These are phyloP conservation scores for Aplodontia rufa DNA, from an alignment of 2,113 vertebrate species.

Conservation along the genomic window DNA sequence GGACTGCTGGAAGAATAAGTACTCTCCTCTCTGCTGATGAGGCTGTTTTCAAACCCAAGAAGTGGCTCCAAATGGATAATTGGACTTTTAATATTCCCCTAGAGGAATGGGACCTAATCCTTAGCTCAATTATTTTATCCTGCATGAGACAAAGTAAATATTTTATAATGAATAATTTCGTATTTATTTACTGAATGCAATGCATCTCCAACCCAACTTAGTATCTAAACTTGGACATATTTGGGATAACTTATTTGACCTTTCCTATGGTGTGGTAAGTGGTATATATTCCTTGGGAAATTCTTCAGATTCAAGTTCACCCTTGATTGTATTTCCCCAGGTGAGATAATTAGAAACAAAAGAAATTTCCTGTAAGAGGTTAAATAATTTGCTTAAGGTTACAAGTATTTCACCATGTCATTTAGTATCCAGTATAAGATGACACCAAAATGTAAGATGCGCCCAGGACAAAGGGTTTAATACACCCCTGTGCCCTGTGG, in stretches of 20 bases:
- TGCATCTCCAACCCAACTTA: background rate
- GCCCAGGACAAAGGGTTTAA: background rate
- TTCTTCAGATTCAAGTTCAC: background rate
- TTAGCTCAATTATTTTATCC: background rate
- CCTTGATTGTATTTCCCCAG: background rate
- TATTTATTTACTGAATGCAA: background rate
- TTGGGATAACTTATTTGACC: background rate
- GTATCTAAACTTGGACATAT: background rate
- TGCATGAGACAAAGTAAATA: constrained; percentile 2
- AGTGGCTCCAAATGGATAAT: background rate
- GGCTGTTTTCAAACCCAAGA: background rate
- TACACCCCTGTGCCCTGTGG: background rate
- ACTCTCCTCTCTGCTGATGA: background rate
- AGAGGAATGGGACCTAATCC: background rate
- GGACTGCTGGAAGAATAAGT: background rate
- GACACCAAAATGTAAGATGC: background rate
- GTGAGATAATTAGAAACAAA: background rate
- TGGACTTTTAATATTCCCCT: background rate
- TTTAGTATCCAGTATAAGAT: background rate
- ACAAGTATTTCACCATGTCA: background rate
- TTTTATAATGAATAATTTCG: background rate
- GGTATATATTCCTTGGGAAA: background rate
- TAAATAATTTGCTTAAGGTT: background rate
- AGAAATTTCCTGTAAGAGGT: background rate
- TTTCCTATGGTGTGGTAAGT: background rate